Conservation (phyloP, 2,888 invertebrate species). For the Limulus polyphemus region DNA sequence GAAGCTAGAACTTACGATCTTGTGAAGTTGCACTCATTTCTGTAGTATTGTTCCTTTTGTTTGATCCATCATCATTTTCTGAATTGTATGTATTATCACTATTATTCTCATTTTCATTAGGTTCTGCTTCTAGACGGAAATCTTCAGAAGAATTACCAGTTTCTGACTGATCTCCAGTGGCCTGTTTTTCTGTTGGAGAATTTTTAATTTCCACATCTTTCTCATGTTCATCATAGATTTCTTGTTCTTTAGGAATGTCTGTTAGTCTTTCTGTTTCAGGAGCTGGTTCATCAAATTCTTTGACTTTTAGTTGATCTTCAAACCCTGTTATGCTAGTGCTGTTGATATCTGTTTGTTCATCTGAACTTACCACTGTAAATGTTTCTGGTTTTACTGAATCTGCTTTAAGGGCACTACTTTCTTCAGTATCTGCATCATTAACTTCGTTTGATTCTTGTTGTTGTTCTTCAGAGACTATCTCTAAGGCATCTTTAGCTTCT, state of each 20-base stretch:
- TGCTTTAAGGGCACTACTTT: constrained; percentile 1
- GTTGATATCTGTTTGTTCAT: background rate
- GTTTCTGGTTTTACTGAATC: background rate
- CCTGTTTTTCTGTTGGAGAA: no score
- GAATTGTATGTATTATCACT: no score
- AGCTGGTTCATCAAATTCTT: background rate
- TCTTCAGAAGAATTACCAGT: no score
- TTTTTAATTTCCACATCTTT: background rate
- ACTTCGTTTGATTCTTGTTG: background rate
- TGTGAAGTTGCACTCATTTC: no score
- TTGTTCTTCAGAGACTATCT: background rate
- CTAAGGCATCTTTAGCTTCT: background rate
- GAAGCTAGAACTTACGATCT: no score
- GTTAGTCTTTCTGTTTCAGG: constrained; percentile 1
- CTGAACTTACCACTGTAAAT: background rate
- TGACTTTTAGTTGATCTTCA: no score
- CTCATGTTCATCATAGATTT: background rate
- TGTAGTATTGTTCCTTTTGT: no score
- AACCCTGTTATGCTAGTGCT: background rate
- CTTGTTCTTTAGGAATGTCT: background rate
- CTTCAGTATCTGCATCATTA: background rate
- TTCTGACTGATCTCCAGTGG: no score
- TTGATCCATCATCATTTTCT: no score
- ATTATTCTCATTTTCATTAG: no score
- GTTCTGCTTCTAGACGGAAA: no score